phyloP scores from a whole-genome alignment of 1,140 invertebrate genomes.

The Scaptomyza pallida region DNA sequence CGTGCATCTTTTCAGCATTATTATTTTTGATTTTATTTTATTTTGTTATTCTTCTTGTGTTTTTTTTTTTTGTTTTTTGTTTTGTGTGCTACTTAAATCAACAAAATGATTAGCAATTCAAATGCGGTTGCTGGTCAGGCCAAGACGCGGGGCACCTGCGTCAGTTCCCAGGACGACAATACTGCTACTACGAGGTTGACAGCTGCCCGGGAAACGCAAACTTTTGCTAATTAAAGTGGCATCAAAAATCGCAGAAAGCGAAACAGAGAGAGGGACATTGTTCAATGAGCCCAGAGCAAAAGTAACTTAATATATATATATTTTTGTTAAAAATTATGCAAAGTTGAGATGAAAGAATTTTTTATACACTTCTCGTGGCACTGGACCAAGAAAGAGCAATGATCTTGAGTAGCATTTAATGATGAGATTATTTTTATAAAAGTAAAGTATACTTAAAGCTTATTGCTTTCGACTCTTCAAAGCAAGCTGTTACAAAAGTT shows the following conservation, averaged over 20 bases:
- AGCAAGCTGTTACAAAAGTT: too few relatives aligned
- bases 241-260: constrained; percentile 58
- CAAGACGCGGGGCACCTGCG: constrained; percentile 43
- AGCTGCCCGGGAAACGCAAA: constrained; percentile 36
- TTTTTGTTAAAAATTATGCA: background rate
- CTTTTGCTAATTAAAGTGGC: constrained; percentile 72
- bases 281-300: constrained; percentile 16
- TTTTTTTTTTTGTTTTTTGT: too few relatives aligned
- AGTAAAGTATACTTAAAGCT: too few relatives aligned
- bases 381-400: background rate
- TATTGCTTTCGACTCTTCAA: too few relatives aligned
- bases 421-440: too few relatives aligned
- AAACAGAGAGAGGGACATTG: constrained; percentile 18
- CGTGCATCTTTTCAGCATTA: constrained; percentile 3
- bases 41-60: constrained; percentile 13
- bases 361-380: background rate
- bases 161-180: constrained; percentile 56
- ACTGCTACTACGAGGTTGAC: constrained; percentile 2
- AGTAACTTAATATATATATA: too few relatives aligned
- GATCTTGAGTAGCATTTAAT: too few relatives aligned
- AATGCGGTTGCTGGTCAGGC: constrained; percentile 35
- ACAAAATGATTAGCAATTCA: constrained; percentile 78
- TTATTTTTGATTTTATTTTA: constrained; percentile 14
- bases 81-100: constrained; percentile 48
- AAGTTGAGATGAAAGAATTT: background rate